Conservation (phyloP, 2,113 vertebrate genomes). For the Catagonus wagneri region DNA sequence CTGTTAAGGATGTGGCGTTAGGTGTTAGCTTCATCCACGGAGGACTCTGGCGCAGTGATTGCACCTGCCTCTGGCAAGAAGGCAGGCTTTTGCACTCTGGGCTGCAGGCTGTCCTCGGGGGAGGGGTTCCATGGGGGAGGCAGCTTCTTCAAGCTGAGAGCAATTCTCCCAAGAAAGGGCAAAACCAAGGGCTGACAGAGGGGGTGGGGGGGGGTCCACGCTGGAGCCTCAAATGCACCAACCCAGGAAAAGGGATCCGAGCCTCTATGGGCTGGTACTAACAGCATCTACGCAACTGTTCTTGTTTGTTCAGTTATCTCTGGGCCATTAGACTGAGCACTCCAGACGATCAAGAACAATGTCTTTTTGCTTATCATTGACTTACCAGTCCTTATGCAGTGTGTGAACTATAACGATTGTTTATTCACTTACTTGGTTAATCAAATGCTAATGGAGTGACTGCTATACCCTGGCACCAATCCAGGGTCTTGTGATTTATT, state of each 20-base stretch:
- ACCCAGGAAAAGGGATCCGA: not conserved
- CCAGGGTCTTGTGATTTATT: not conserved
- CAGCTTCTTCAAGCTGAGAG: not conserved
- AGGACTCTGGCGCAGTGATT: not conserved
- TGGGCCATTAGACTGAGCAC: not conserved
- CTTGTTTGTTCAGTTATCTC: not conserved
- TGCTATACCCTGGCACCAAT: not conserved
- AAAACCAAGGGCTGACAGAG: not conserved
- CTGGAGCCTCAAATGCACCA: not conserved
- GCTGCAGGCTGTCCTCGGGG: not conserved
- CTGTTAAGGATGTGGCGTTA: not conserved
- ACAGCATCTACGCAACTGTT: not conserved
- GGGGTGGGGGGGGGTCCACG: not conserved
- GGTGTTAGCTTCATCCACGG: not conserved
- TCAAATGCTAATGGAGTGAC: conserved; percentile 17
- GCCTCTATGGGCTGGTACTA: not conserved
- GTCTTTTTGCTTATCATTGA: not conserved
- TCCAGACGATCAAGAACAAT: not conserved
- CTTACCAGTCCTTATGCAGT: not conserved
- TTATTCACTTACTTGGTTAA: conserved; percentile 1
- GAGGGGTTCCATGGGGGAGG: not conserved
- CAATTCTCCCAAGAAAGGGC: not conserved
- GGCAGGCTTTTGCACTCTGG: not conserved
- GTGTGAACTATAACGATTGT: not conserved
- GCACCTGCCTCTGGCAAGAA: not conserved